These are phyloP conservation scores for Peromyscus leucopus DNA, from an alignment of 2,113 vertebrate genomes.

Conservation along the genomic window DNA sequence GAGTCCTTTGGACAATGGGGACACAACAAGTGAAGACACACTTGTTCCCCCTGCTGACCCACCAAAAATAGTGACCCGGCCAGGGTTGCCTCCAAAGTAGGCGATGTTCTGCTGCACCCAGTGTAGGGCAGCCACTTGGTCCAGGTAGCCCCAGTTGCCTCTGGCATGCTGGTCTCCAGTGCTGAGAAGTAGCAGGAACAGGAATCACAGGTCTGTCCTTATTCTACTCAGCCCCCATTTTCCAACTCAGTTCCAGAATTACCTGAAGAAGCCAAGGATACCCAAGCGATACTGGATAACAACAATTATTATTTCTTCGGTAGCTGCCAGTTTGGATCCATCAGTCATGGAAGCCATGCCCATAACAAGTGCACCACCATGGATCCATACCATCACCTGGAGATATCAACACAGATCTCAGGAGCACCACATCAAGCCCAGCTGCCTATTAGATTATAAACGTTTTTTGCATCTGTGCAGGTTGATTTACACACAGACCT, in stretches of 20 bases:
- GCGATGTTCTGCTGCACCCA: conserved; percentile 92
- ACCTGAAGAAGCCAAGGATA: conserved; percentile 78
- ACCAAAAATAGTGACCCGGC: conserved; percentile 89
- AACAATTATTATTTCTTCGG: conserved; percentile 53
- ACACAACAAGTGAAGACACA: conserved; percentile 86
- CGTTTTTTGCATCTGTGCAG: neutral
- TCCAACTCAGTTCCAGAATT: neutral
- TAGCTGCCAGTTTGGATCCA: neutral
- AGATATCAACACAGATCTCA: neutral
- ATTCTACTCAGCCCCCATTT: accelerated
- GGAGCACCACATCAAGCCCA: neutral
- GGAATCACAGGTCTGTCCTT: neutral
- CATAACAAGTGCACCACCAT: neutral
- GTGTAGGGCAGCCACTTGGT: conserved; percentile 82
- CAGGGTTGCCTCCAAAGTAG: conserved; percentile 89
- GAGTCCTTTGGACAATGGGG: conserved; percentile 87
- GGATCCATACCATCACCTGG: neutral
- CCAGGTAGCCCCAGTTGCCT: conserved; percentile 91
- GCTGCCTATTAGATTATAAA: neutral
- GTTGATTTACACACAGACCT: neutral
- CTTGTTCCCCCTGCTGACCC: conserved; percentile 87
- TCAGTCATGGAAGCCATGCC: neutral
- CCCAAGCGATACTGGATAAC: conserved; percentile 74
- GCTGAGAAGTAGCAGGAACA: conserved; percentile 73
- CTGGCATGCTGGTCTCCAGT: neutral